A percentile compares a stretch with the other conserved stretches of the same genome.
Conservation (phyloP, 2,113 vertebrate species). For the Datnioides undecimradiatus region DNA sequence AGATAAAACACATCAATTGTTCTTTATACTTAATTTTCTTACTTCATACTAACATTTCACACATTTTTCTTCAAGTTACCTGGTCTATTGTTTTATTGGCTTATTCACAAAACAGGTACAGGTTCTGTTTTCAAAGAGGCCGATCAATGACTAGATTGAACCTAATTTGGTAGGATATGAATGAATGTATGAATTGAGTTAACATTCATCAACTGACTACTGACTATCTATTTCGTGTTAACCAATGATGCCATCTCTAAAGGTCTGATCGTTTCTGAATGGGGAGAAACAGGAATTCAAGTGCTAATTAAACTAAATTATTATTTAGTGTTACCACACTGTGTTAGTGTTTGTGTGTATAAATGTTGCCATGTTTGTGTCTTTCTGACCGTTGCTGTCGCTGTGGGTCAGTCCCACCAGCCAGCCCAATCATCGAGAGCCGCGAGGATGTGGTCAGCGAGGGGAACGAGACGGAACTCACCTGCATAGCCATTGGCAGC, state of each 20-base stretch:
- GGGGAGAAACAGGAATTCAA: neutral
- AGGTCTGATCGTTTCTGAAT: too few species aligned
- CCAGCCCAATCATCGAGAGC: conserved; percentile 93
- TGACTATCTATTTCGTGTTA: neutral
- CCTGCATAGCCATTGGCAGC: conserved; percentile 95
- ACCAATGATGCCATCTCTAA: neutral
- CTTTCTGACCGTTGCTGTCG: conserved; percentile 43
- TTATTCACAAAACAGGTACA: too few species aligned
- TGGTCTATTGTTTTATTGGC: neutral
- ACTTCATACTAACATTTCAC: neutral
- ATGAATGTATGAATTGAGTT: neutral
- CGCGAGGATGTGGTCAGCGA: conserved; percentile 93
- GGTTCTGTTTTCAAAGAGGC: neutral
- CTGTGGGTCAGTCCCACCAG: conserved; percentile 90
- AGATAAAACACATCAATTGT: neutral
- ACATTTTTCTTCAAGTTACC: neutral
- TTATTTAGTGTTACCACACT: too few species aligned
- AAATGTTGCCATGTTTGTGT: neutral
- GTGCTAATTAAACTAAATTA: neutral
- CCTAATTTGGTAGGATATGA: neutral
- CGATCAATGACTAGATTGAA: neutral
- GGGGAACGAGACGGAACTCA: conserved; percentile 97
- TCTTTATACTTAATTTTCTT: too few species aligned
- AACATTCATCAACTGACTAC: too few species aligned
- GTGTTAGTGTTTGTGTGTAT: neutral